These are phyloP conservation scores for Porphyrio hochstetteri DNA, from an alignment of 2,113 vertebrate species.

Conservation along the genomic window DNA sequence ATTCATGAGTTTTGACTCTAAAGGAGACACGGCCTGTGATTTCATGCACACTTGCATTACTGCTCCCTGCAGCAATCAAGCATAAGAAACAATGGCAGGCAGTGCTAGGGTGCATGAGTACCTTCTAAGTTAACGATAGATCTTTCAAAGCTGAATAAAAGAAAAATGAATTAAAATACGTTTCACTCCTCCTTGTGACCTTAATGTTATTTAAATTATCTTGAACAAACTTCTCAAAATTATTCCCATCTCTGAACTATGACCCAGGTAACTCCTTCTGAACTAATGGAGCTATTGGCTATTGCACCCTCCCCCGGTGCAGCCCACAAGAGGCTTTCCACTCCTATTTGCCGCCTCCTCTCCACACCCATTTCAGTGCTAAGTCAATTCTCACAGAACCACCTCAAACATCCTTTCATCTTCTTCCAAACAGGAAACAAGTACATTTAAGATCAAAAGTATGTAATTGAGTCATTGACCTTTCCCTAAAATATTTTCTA, in stretches of 20 bases:
- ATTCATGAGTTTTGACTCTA: neutral
- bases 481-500: constrained; percentile 1
- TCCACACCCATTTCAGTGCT: neutral
- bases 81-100: neutral
- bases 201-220: neutral
- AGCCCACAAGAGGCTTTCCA: neutral
- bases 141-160: neutral
- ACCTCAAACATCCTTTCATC: constrained; percentile 17
- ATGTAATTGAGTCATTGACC: neutral
- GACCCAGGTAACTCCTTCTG: neutral
- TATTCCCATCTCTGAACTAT: neutral
- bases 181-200: neutral
- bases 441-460: neutral
- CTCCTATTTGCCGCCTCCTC: neutral
- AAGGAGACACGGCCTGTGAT: neutral
- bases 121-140: neutral
- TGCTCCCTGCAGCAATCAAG: neutral
- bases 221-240: neutral
- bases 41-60: neutral
- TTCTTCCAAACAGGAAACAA: constrained; percentile 57
- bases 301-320: fast-evolving
- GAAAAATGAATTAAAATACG: neutral
- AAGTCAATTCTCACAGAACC: constrained; percentile 46
- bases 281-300: neutral
- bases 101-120: neutral